Conservation (phyloP, 2,113 vertebrate species). For the Fregetta grallaria region DNA sequence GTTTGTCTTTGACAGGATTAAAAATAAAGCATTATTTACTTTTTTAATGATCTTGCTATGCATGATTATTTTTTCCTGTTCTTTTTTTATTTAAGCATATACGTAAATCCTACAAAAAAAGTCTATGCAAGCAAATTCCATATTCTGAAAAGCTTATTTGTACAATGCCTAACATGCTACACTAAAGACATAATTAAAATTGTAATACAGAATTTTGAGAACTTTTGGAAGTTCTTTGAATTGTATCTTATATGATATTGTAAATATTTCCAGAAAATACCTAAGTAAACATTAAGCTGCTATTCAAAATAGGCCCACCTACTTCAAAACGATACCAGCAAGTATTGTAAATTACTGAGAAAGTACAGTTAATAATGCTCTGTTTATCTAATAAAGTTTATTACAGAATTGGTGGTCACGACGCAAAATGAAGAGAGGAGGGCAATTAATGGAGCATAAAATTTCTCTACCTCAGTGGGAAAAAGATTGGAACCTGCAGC, state of each 20-base stretch:
- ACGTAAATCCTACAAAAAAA: not conserved
- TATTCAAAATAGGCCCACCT: not conserved
- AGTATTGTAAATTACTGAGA: not conserved
- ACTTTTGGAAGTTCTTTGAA: not conserved
- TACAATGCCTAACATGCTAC: not conserved
- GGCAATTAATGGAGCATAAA: slow-evolving; percentile 83
- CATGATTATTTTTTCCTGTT: not conserved
- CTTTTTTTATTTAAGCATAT: not conserved
- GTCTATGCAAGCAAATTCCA: not conserved
- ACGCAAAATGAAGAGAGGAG: slow-evolving; percentile 89
- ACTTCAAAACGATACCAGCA: not conserved
- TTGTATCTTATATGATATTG: not conserved
- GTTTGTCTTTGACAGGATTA: not conserved
- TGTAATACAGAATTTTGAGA: not conserved
- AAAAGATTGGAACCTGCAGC: slow-evolving; percentile 97
- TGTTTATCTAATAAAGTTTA: slow-evolving; percentile 74
- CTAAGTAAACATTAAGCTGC: not conserved
- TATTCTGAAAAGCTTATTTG: not conserved
- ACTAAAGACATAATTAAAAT: not conserved
- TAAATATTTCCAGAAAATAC: not conserved
- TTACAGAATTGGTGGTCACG: slow-evolving; percentile 99
- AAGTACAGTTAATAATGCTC: not conserved
- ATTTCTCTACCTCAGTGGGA: slow-evolving; percentile 94
- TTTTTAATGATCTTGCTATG: not conserved
- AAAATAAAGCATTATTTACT: not conserved